Conservation (phyloP, 2,888 invertebrate genomes). For the Phyllotreta striolata region DNA sequence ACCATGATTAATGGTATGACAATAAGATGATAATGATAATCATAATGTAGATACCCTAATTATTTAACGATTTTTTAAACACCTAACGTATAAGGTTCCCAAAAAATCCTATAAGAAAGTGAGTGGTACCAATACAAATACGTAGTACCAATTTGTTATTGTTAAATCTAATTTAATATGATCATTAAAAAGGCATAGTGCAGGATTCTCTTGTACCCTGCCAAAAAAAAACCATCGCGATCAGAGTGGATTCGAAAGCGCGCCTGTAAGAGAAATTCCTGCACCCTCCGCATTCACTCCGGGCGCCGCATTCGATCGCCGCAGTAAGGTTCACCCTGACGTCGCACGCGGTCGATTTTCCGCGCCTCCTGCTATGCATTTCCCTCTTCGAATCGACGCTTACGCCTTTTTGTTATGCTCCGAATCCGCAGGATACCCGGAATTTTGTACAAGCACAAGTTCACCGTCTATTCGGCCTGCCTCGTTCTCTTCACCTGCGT, state of each 20-base stretch:
- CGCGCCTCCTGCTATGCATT: slow-evolving; percentile 16
- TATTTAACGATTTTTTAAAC: too few species aligned
- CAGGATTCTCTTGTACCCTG: too few species aligned
- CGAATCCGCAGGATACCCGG: slow-evolving; percentile 53
- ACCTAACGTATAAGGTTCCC: too few species aligned
- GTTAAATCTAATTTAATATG: too few species aligned
- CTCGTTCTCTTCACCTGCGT: slow-evolving; percentile 57
- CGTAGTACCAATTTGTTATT: too few species aligned
- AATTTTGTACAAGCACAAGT: slow-evolving; percentile 54
- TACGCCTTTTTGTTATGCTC: slow-evolving; percentile 41
- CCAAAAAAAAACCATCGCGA: too few species aligned
- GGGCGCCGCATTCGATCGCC: slow-evolving; percentile 6
- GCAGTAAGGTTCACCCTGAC: slow-evolving; percentile 16
- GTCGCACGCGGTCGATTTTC: slow-evolving; percentile 22
- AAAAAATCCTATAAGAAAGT: too few species aligned
- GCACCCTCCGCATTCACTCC: background rate
- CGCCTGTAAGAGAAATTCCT: background rate
- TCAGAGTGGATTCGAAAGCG: background rate
- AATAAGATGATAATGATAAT: too few species aligned
- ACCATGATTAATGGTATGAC: too few species aligned
- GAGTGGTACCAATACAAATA: too few species aligned
- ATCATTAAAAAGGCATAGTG: too few species aligned
- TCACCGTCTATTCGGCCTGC: slow-evolving; percentile 54
- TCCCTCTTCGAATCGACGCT: slow-evolving; percentile 12
- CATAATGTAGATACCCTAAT: too few species aligned